These are phyloP conservation scores for Saccostrea cuccullata DNA, from an alignment of 1,140 invertebrate species.

Conservation along the genomic window DNA sequence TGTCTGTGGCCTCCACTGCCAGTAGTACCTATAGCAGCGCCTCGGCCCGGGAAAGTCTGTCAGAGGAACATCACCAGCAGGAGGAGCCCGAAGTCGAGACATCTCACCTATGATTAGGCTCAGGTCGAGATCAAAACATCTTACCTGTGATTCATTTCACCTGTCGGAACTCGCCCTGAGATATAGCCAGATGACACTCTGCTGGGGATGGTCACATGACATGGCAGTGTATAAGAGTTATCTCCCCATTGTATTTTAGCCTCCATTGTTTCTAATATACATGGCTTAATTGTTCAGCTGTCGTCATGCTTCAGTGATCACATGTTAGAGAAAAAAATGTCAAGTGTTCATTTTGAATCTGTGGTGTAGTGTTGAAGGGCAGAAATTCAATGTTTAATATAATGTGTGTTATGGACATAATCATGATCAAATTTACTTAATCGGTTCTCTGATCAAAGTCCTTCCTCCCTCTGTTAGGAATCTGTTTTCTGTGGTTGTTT, in stretches of 20 bases:
- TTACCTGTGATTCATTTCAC: background rate
- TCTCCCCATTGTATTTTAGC: background rate
- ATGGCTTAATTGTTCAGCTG: constrained; percentile 21
- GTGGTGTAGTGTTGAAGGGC: background rate
- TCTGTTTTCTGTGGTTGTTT: constrained; percentile 3
- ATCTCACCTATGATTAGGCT: background rate
- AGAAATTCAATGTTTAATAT: background rate
- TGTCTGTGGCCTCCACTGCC: constrained; percentile 90
- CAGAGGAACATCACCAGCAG: constrained; percentile 83
- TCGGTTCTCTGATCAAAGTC: background rate
- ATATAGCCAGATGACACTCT: background rate
- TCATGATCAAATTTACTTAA: background rate
- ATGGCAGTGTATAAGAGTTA: background rate
- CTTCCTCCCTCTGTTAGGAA: background rate
- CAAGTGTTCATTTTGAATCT: background rate
- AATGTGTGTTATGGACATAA: background rate
- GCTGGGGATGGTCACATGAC: constrained; percentile 28
- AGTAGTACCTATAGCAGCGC: constrained; percentile 88
- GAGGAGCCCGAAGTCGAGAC: constrained; percentile 82
- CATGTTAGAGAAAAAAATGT: background rate
- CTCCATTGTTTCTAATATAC: background rate
- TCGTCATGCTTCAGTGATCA: constrained; percentile 23
- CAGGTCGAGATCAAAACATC: background rate
- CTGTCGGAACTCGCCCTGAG: background rate
- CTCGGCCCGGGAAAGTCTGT: constrained; percentile 68